Percentiles rank a stretch among this genome's conserved stretches.
Conservation (phyloP, 1,140 invertebrate genomes). For the Meteorus sp. region DNA sequence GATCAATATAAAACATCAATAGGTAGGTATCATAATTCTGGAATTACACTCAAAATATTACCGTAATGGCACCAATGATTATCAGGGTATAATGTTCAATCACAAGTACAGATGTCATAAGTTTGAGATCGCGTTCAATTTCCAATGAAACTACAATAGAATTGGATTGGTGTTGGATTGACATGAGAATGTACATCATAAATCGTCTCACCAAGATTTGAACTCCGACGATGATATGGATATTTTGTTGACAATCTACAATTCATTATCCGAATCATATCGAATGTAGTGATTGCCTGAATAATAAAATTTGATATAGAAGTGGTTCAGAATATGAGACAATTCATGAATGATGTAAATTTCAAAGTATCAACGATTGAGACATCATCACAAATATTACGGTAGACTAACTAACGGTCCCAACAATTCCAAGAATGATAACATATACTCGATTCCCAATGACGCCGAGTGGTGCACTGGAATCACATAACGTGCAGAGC, state of each 20-base stretch:
- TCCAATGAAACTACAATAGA: slow-evolving; percentile 38
- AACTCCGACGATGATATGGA: slow-evolving; percentile 15
- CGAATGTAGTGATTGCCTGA: slow-evolving; percentile 47
- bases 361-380: not conserved
- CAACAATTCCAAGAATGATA: slow-evolving; percentile 50
- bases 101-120: slow-evolving; percentile 53
- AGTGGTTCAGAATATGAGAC: not conserved
- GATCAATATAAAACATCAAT: slow-evolving; percentile 19
- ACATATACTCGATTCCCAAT: slow-evolving; percentile 51
- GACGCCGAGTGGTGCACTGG: slow-evolving; percentile 30
- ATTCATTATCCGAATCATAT: slow-evolving; percentile 48
- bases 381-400: slow-evolving; percentile 38
- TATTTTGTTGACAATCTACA: slow-evolving; percentile 34
- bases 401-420: slow-evolving; percentile 52
- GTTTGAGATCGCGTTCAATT: slow-evolving; percentile 51
- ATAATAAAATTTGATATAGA: not conserved
- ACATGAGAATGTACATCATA: slow-evolving; percentile 18
- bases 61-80: slow-evolving; percentile 51
- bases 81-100: slow-evolving; percentile 55
- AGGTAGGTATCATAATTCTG: not conserved
- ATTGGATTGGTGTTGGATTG: not conserved
- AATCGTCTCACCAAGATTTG: slow-evolving; percentile 28
- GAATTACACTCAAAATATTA: slow-evolving; percentile 28
- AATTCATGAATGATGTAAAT: not conserved
- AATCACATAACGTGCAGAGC: slow-evolving; percentile 48